Base-by-base conservation (phyloP, 2,113 vertebrate species). In the Microcebus lehilahytsara region DNA sequence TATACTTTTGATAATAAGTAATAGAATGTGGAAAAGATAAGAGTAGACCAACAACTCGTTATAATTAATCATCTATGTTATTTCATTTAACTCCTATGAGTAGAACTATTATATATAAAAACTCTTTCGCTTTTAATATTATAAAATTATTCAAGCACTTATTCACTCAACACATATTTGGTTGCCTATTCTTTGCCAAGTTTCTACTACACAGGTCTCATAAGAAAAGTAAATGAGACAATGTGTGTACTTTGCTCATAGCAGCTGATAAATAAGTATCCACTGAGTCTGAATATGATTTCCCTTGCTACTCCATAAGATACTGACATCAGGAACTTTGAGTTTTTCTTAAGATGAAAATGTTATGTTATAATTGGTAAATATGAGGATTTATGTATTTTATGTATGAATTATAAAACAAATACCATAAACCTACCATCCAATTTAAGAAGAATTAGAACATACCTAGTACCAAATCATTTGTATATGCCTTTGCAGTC, bases 311-410 rank as follows among this genome's bases (percentile, higher is more conserved):
- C 16, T 37, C 30, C 30, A 1, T 30, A 78, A 69, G 12, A 42
- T 69, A 91, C 42, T 83, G 42, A 88, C 32, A 66, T 77, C 60
- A 95, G 74, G 53, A 93, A 81, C 60, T 89, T 83, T 22, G 56
- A 85, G 2, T 60, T 86, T 88, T 95, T 86, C 67, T 78, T 94
- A 78, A 84, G n/a, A n/a, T 83, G 94, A 95, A 97, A 89, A 37
- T 91, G 5, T 89, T 93, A 13, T 58, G 23, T 42, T 95, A 40
- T 40, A 92, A 58, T 88, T 71, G 37, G 56, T 74, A 66, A 6
- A 75, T 42, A 42, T 74, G 67, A 90, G 0, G 25, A 74, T 95
- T 80, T 51, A 11, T 69, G 4, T 71, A 62, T 95, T 85, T 72
- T 66, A 22, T 40, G 34, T 62, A 30, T 67, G 80, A 78, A 58